Evolutionary conservation across 2,888 invertebrate genomes (phyloP), one percentile per base, ranked within the genome.

Genomic region (Archips xylosteana): DNA sequence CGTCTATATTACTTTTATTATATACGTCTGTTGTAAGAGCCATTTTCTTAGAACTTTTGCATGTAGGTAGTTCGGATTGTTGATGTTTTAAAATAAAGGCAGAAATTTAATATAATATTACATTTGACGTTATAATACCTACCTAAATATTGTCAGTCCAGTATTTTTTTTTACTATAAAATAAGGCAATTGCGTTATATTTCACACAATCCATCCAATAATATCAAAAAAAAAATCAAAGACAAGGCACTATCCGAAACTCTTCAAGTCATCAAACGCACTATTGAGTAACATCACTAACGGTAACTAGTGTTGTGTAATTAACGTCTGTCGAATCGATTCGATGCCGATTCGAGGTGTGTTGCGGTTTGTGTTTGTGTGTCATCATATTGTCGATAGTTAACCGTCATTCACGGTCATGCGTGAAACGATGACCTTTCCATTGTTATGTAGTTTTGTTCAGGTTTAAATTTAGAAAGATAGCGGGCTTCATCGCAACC

Each of bases 291-390:
- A 66, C 57, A 57, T 12, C 57, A 57, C 23, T 66, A 57, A 63
- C 63, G 68, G 73, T 68, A 63, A 68, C 62, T 42, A 74, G 65
- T 51, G 36, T 76, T 75, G 75, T 61, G 72, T 57, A 70, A 72
- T 15, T 59, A 54, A 34, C 59, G 63, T 66, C 59, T 62, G 70
- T 51, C 75, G 60, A 75, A 71, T 74, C 60, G 74, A 75, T 76
- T 67, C 70, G 75, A 10, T n/a, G 36, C 47, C 69, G 71, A 67
- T 54, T 60, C 63, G 75, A 67, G 49, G 63, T 74, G 65, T 69
- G 36, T 61, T 61, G 36, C 36, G 36, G 61, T 39, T 61, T 61
- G 36, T 39, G 61, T 39, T 61, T 61, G 36, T 39, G 61, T 57
- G 61, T 15, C 61, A 70, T 66, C 54, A 15, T 6, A 39, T 32